Base-by-base conservation (phyloP, 1,140 invertebrate species). In the Potamilus streckersoni region DNA sequence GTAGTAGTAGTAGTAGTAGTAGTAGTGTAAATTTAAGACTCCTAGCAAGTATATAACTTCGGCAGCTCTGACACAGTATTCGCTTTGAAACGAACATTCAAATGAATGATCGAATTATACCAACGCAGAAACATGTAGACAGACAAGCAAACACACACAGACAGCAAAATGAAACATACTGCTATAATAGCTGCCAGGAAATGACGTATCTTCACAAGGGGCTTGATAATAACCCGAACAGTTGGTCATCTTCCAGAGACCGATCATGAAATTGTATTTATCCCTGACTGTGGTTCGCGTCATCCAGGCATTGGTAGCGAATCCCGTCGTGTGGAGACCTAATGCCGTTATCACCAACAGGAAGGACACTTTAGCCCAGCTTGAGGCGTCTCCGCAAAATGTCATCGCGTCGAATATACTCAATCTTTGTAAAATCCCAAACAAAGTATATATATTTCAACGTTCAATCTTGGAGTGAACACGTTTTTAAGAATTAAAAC, bases 241-340 rank as follows among this genome's bases (percentile, higher is more conserved):
- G 31, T 76, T 59, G 12, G 69, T 71, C 68, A 70, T 67, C 58
- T 63, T 66, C 74, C 69, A 76, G 11, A 76, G 57, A 17, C 74
- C 74, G 17, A 76, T 55, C 19, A 69, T 69, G 20, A 71, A 56
- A 20, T 76, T 76, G 15, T 31, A 17, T 64, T 76, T 76, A 38
- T 71, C 74, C 17, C 74, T 55, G 11, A 69, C 74, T 65, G 74
- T 76, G 38, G 71, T 57, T 20, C 74, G 71, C 11, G 69, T 62
- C 64, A 76, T 76, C 74, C 74, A 76, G 62, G 71, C 71, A 27
- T 71, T 76, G 16, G 74, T 71, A 13, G 61, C 74, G 67, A 58
- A 76, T n/a, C 74, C 74, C 5, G 69, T 20, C 60, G 49, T 31
- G 23, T 76, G 74, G 27, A 76, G 38, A 12, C 38, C 64, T 49